phyloP scores from a whole-genome alignment of 2,888 invertebrate species.

The Xanthia togata region DNA sequence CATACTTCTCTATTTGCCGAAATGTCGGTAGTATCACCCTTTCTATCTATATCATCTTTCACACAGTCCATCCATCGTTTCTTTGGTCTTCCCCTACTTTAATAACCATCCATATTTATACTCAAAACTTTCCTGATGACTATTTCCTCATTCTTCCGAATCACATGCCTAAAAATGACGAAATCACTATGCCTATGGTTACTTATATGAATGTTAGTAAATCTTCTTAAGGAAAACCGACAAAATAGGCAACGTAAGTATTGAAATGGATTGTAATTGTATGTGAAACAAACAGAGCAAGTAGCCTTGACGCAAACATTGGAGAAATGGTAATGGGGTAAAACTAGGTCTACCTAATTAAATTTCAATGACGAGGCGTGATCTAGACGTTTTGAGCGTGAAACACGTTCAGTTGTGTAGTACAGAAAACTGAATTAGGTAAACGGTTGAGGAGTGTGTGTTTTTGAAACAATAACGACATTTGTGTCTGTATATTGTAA shows the following conservation, averaged over 20 bases:
- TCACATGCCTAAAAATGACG: background rate
- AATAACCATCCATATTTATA: too few species aligned
- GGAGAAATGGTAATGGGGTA: conserved; percentile 79
- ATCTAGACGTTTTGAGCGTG: conserved; percentile 39
- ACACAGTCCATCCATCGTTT: background rate
- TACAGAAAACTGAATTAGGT: conserved; percentile 28
- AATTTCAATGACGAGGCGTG: conserved; percentile 76
- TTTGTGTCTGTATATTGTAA: background rate
- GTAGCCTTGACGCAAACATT: conserved; percentile 80
- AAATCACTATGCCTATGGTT: background rate
- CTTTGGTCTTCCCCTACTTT: background rate
- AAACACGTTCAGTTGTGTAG: conserved; percentile 49
- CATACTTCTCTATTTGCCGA: background rate
- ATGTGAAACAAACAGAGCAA: conserved; percentile 59
- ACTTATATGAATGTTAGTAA: background rate
- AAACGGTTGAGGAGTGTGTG: background rate
- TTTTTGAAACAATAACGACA: background rate
- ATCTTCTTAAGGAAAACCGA: conserved; percentile 30
- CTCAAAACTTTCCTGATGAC: background rate
- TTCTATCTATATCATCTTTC: background rate
- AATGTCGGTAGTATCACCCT: background rate
- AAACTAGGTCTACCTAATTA: conserved; percentile 82
- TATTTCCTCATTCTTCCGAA: background rate
- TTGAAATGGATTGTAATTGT: conserved; percentile 65
- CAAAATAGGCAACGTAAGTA: conserved; percentile 17